These are phyloP conservation scores for Acanthis flammea DNA, from an alignment of 2,797 vertebrate genomes.

Conservation along the genomic window DNA sequence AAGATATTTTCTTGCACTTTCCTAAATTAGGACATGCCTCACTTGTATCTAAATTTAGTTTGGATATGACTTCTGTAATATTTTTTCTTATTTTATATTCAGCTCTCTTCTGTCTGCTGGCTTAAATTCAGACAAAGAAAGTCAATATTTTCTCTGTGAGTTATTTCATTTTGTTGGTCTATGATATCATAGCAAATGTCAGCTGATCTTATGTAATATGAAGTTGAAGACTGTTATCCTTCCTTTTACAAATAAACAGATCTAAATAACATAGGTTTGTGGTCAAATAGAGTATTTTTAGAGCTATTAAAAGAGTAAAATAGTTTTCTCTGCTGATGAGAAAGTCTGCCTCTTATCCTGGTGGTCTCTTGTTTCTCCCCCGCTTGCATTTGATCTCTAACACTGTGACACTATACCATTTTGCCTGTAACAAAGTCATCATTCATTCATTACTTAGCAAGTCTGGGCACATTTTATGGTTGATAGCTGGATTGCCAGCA, in stretches of 20 bases:
- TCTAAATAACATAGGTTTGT: not conserved
- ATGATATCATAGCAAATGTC: constrained; percentile 57
- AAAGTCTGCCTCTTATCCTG: not conserved
- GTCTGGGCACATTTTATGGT: not conserved
- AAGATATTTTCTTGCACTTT: not conserved
- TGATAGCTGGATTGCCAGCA: not conserved
- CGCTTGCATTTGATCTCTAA: not conserved
- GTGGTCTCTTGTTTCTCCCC: constrained; percentile 14
- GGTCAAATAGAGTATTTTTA: constrained; percentile 20
- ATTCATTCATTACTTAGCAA: constrained; percentile 8
- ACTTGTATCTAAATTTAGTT: constrained; percentile 40
- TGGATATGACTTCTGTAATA: not conserved
- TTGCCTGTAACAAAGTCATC: not conserved
- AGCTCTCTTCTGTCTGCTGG: constrained; percentile 48
- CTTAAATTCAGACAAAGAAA: constrained; percentile 49
- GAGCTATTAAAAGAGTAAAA: constrained; percentile 13
- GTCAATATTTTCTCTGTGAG: constrained; percentile 55
- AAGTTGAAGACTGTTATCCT: constrained; percentile 31
- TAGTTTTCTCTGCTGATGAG: not conserved
- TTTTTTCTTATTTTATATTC: constrained; percentile 51
- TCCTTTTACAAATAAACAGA: constrained; percentile 43
- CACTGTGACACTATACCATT: not conserved
- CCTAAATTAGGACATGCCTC: constrained; percentile 12
- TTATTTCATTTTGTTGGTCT: constrained; percentile 39
- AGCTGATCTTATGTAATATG: constrained; percentile 33